These are phyloP conservation scores for Drosophila pseudotalamancana DNA, from an alignment of 2,888 invertebrate species.

Conservation along the genomic window DNA sequence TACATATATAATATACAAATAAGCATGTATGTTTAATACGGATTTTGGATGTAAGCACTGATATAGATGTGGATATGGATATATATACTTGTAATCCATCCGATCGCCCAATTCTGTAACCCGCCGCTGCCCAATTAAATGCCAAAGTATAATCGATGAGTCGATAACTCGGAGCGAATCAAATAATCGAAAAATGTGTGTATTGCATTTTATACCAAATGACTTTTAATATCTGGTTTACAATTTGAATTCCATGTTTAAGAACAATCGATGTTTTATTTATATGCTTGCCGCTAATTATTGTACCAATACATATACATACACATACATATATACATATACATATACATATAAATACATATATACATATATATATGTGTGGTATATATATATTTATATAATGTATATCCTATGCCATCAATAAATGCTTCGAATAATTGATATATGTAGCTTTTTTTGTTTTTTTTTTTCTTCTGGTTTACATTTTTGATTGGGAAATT, in stretches of 20 bases:
- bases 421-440: conserved; percentile 83
- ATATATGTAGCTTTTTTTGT: conserved; percentile 76
- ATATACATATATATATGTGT: conserved; percentile 3
- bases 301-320: conserved; percentile 72
- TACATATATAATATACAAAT: not conserved
- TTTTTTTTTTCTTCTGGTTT: conserved; percentile 34
- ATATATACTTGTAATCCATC: not conserved
- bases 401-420: conserved; percentile 51
- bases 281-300: conserved; percentile 72
- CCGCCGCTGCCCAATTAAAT: not conserved
- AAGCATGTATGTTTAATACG: no score
- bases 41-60: no score
- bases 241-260: conserved; percentile 71
- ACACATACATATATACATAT: conserved; percentile 35
- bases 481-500: conserved; percentile 12
- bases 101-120: no score
- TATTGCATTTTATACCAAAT: conserved; percentile 70
- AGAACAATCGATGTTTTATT: conserved; percentile 75
- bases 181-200: conserved; percentile 41
- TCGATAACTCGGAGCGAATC: conserved; percentile 27
- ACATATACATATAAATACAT: conserved; percentile 33
- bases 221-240: conserved; percentile 71
- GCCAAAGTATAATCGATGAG: conserved; percentile 11
- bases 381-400: conserved; percentile 30
- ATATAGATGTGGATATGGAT: not conserved